Evolutionary conservation across 2,113 vertebrate genomes (phyloP), one percentile per base, ranked within the genome.

Genomic region (Martes martes): DNA sequence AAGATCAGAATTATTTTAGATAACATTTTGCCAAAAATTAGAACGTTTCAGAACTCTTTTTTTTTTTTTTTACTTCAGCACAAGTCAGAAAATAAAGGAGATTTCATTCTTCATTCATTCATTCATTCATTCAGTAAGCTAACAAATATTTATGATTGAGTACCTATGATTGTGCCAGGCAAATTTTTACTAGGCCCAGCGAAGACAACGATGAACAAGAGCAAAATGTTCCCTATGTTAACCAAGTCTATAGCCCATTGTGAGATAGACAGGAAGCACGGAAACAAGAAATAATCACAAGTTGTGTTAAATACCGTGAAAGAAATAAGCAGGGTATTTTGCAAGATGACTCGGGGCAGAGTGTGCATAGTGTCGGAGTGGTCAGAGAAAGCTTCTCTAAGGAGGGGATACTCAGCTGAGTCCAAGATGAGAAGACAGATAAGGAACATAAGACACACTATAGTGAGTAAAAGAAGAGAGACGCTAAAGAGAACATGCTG

Each of bases 1-100:
- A 45, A 96, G 93, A 96, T 79, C 81, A 95, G 86, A 95, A 92
- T 74, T 83, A 96, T n/a, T 57, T 79, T 67, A 71, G 71, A 76
- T 47, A 52, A 71, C 45, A 83, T 73, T 83, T 83, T 93, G 50
- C 39, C 87, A 90, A 92, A 85, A 47, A 69, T 45, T 28, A 90
- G 55, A 50, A 89, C 84, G 21, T 85, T 83, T 47, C 82, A 89
- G 79, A 88, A 26, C 36, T 15, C 42, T 63, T 59, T 85, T 52
- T 52, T 50, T 63, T 59, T 85, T 52, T 52, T 50, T 50, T 63
- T 26, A 80, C 42, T 67, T 78, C 31, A 79, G 14, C 50, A 33
- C 31, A 80, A 81, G n/a, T 69, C 31, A 63, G 36, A 50, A 90
- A 93, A 96, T 76, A 82, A 82, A 90, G 42, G 47, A 89, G 55